These are phyloP conservation scores for Cryptoleucopteryx plumbea DNA, from an alignment of 2,113 vertebrate genomes.

Conservation along the genomic window DNA sequence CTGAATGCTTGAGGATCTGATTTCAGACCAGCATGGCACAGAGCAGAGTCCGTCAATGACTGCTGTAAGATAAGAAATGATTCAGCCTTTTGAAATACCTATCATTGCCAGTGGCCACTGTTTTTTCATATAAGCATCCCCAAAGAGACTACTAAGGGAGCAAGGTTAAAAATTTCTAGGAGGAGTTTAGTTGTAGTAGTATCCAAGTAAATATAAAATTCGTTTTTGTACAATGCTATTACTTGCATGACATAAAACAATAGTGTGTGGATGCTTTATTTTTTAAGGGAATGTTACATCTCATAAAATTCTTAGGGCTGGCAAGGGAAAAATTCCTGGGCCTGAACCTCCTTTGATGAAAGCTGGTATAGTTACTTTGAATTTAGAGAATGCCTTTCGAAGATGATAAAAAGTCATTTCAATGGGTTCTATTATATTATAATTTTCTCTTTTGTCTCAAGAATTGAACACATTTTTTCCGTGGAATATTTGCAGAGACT, in stretches of 20 bases:
- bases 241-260: background rate
- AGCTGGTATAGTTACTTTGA: background rate
- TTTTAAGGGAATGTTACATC: background rate
- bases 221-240: background rate
- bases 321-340: background rate
- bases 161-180: background rate
- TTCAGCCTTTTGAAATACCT: background rate
- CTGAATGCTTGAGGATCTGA: background rate
- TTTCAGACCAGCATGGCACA: background rate
- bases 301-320: background rate
- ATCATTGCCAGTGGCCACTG: background rate
- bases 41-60: background rate
- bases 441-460: background rate
- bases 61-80: background rate
- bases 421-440: background rate
- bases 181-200: background rate
- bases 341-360: background rate
- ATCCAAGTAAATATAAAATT: background rate
- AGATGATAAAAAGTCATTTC: background rate
- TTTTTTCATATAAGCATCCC: background rate
- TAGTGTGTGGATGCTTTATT: background rate
- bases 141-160: background rate
- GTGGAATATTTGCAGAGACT: background rate
- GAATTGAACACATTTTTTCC: background rate
- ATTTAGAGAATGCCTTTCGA: background rate